Evolutionary conservation across 2,888 invertebrate species (phyloP).

Genomic region (Standfussiana lucernea): DNA sequence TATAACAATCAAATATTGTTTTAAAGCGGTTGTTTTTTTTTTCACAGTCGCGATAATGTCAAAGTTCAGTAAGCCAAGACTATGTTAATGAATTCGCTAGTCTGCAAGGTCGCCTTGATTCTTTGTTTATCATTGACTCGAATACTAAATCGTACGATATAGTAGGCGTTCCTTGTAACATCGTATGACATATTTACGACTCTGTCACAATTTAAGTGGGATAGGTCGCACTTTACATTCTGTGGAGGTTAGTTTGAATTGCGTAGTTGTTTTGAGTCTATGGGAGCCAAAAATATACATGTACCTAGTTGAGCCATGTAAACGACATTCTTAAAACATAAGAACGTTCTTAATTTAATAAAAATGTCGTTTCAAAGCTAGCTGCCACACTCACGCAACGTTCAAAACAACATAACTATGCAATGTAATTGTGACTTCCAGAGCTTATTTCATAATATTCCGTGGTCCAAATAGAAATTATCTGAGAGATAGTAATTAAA

Average conservation of each 20-base stretch:
- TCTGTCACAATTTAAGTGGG: constrained; percentile 30
- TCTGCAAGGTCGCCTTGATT: constrained; percentile 51
- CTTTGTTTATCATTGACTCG: constrained; percentile 27
- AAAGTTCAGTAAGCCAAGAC: constrained; percentile 61
- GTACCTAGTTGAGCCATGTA: background rate
- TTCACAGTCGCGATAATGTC: constrained; percentile 32
- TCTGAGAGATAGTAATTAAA: background rate
- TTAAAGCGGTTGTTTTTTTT: constrained; percentile 20
- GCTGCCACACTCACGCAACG: background rate
- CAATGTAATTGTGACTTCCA: too few relatives aligned
- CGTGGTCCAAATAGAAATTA: background rate
- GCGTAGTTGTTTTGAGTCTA: constrained; percentile 19
- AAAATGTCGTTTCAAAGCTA: background rate
- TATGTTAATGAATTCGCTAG: constrained; percentile 53
- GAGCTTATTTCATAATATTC: background rate
- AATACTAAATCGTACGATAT: constrained; percentile 16
- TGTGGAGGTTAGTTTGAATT: constrained; percentile 28
- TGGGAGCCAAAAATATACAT: background rate
- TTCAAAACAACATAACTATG: background rate
- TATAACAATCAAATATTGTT: background rate
- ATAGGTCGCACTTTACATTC: constrained; percentile 43
- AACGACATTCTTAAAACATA: constrained; percentile 8
- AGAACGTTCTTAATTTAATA: background rate
- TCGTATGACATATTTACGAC: constrained; percentile 34
- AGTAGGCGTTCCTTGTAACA: constrained; percentile 24